phyloP scores from a whole-genome alignment of 2,797 vertebrate species.

The Malurus leucopterus region DNA sequence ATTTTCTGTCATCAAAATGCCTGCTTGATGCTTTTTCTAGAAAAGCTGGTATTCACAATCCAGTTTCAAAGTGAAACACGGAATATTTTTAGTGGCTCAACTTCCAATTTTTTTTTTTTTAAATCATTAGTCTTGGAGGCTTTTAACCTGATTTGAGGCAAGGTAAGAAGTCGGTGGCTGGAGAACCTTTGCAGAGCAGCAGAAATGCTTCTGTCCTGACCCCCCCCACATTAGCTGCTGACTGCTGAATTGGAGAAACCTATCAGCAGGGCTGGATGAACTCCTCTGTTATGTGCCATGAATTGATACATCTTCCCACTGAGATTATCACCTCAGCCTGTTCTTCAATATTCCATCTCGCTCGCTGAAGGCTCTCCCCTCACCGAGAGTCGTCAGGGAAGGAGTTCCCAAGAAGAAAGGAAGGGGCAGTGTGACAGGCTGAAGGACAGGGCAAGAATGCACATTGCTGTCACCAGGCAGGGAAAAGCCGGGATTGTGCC shows the following conservation, averaged over 20 bases:
- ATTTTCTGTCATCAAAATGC: not conserved
- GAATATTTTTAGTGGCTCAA: not conserved
- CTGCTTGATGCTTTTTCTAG: not conserved
- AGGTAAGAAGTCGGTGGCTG: not conserved
- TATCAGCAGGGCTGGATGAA: fast-evolving
- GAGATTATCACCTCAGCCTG: not conserved
- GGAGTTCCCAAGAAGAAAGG: not conserved
- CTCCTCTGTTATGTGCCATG: not conserved
- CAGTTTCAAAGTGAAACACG: not conserved
- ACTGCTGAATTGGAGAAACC: not conserved
- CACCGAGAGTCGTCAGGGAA: not conserved
- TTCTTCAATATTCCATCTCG: not conserved
- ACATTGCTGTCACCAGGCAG: fast-evolving
- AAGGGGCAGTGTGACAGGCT: not conserved
- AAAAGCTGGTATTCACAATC: not conserved
- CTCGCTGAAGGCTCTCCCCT: not conserved
- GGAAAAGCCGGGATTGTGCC: fast-evolving
- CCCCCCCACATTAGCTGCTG: fast-evolving
- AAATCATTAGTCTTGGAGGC: not conserved
- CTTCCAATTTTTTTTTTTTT: not conserved
- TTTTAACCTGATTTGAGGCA: not conserved
- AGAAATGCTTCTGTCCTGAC: not conserved
- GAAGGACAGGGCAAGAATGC: not conserved
- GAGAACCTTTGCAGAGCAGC: not conserved
- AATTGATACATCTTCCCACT: not conserved